Conservation (phyloP, 2,888 invertebrate species). For the Adelphocoris suturalis region DNA sequence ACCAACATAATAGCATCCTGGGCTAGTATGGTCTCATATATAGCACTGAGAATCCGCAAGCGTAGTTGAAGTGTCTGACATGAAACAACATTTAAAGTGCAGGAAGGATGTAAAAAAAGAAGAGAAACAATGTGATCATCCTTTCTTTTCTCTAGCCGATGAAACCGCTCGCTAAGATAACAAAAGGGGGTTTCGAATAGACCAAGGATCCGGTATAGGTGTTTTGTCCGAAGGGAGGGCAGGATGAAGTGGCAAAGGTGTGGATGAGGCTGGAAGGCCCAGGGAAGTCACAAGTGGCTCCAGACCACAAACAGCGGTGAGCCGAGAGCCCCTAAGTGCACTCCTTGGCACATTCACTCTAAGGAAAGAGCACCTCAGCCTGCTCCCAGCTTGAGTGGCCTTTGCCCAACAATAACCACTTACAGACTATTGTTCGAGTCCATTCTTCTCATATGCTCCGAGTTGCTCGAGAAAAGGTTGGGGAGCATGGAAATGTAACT, state of each 20-base stretch:
- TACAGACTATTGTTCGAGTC: constrained; percentile 32
- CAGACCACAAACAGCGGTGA: constrained; percentile 44
- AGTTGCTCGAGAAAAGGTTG: neutral
- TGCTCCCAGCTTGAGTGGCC: constrained; percentile 10
- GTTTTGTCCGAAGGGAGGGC: constrained; percentile 2
- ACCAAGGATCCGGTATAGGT: neutral
- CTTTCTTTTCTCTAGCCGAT: neutral
- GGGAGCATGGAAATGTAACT: constrained; percentile 21
- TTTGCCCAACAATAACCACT: constrained; percentile 43
- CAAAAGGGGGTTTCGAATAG: constrained; percentile 21
- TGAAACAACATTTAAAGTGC: neutral
- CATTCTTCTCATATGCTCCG: constrained; percentile 42
- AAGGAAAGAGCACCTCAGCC: constrained; percentile 30
- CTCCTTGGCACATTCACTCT: constrained; percentile 44
- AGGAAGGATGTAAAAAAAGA: neutral
- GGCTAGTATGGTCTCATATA: too few relatives aligned
- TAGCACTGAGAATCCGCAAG: too few relatives aligned
- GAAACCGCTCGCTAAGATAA: constrained; percentile 8
- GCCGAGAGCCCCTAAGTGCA: constrained; percentile 44
- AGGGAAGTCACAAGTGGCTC: constrained; percentile 43
- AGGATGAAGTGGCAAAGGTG: constrained; percentile 29
- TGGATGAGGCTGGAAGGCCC: neutral
- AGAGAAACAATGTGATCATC: neutral
- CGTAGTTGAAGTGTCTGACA: too few relatives aligned
- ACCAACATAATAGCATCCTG: too few relatives aligned